Evolutionary conservation across 1,140 invertebrate species (phyloP).

Genomic region (Globodera rostochiensis): DNA sequence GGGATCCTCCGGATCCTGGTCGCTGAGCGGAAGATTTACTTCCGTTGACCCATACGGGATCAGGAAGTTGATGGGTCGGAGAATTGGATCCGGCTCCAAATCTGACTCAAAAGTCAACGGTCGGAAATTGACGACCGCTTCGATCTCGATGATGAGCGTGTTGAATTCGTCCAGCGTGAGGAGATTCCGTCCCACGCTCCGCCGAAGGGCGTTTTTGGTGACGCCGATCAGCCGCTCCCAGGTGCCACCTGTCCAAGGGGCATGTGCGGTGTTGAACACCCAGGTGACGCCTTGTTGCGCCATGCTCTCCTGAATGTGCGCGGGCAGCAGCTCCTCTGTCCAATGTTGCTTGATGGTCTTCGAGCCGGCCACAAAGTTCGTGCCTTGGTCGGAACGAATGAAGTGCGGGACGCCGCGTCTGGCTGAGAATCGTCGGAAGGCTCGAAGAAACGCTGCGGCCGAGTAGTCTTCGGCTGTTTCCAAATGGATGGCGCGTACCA

Average conservation of each 20-base stretch:
- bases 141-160: constrained; percentile 14
- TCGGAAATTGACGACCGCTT: constrained; percentile 8
- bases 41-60: neutral
- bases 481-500: constrained; percentile 16
- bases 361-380: constrained; percentile 12
- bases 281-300: neutral
- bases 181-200: neutral
- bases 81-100: neutral
- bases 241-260: constrained; percentile 15
- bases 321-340: neutral
- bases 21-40: neutral
- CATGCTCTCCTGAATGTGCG: neutral
- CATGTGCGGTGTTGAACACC: constrained; percentile 10
- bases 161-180: neutral
- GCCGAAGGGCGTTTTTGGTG: neutral
- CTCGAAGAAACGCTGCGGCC: constrained; percentile 9
- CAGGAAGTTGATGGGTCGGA: neutral
- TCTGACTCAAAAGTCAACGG: constrained; percentile 11
- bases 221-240: constrained; percentile 5
- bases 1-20: neutral
- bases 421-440: constrained; percentile 9
- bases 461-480: constrained; percentile 20
- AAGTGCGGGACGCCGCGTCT: constrained; percentile 3
- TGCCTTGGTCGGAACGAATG: constrained; percentile 29
- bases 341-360: neutral